Evolutionary conservation across 2,888 invertebrate species (phyloP).

Genomic region (Furcula furcula): DNA sequence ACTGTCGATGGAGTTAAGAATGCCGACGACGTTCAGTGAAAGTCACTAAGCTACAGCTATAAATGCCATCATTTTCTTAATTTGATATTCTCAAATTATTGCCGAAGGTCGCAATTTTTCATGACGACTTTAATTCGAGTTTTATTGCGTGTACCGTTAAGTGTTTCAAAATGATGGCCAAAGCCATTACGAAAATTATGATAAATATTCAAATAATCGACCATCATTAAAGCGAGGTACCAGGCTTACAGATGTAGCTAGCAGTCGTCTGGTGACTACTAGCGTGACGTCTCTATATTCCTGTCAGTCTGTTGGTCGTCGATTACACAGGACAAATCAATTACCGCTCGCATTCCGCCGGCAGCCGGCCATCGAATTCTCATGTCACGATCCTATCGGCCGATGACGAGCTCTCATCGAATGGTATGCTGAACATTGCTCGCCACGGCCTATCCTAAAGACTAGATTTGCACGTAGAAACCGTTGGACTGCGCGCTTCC

Average conservation of each 20-base stretch:
- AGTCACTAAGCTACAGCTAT: constrained; percentile 8
- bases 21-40: constrained; percentile 16
- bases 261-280: constrained; percentile 23
- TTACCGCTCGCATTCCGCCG: constrained; percentile 74
- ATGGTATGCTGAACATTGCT: constrained; percentile 63
- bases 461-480: constrained; percentile 58
- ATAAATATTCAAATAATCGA: background rate
- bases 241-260: constrained; percentile 2
- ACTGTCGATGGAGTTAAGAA: constrained; percentile 11
- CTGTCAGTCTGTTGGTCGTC: constrained; percentile 67
- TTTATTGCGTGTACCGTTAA: background rate
- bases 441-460: constrained; percentile 41
- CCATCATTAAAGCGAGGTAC: background rate
- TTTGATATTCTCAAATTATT: constrained; percentile 1
- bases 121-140: background rate
- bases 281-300: constrained; percentile 62
- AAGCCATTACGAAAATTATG: background rate
- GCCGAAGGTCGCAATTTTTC: background rate
- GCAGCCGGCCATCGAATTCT: constrained; percentile 72
- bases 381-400: constrained; percentile 74
- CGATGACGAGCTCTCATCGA: constrained; percentile 64
- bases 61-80: background rate
- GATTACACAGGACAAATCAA: constrained; percentile 80
- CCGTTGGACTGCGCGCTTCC: constrained; percentile 67
- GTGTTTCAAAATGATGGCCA: background rate